Evolutionary conservation across 2,113 vertebrate species (phyloP).

Genomic region (Camelus bactrianus): DNA sequence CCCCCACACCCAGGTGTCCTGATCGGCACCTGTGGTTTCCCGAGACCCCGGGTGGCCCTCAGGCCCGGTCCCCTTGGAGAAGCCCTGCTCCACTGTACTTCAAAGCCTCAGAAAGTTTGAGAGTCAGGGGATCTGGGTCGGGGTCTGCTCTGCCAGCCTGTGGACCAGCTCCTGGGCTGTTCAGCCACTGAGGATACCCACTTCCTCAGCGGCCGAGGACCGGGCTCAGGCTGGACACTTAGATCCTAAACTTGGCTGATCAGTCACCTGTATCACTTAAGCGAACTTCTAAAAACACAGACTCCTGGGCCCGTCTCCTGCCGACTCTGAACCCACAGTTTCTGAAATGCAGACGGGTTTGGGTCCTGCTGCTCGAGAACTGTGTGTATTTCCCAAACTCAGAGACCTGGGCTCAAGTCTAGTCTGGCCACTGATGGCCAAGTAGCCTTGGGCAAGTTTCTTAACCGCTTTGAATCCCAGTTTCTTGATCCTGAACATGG

Average conservation of each 20-base stretch:
- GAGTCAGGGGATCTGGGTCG: accelerated
- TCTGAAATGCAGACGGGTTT: not conserved
- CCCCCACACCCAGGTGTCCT: accelerated
- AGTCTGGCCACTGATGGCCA: not conserved
- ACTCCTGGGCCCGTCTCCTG: not conserved
- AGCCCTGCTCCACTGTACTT: not conserved
- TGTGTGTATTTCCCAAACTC: not conserved
- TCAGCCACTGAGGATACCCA: not conserved
- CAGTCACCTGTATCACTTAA: not conserved
- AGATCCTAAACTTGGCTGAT: not conserved
- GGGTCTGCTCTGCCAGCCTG: not conserved
- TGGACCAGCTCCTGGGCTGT: too few species aligned
- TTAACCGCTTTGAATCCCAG: not conserved
- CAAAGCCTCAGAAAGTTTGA: not conserved
- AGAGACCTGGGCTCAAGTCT: not conserved
- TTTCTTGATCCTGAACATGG: not conserved
- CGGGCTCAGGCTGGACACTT: not conserved
- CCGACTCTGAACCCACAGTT: not conserved
- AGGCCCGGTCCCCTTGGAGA: not conserved
- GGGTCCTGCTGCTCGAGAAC: not conserved
- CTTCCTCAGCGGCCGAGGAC: not conserved
- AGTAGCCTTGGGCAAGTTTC: not conserved
- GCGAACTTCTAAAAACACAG: not conserved
- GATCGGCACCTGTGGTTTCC: not conserved
- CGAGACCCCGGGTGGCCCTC: not conserved